Conservation (phyloP, 2,113 vertebrate genomes). For the Saguinus imperator region DNA sequence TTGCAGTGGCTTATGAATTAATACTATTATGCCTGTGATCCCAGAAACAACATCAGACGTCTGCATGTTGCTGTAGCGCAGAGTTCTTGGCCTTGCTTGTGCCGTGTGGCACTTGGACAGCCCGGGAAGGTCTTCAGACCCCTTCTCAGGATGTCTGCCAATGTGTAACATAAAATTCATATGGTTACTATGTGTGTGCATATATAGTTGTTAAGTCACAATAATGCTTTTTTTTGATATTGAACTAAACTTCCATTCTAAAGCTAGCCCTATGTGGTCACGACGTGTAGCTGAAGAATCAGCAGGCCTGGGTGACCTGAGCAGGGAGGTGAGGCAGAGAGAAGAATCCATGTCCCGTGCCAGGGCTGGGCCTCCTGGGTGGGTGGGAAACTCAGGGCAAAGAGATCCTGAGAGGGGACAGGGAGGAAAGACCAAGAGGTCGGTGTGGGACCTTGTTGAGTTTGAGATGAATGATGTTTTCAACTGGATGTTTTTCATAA, state of each 20-base stretch:
- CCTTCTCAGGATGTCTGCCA: neutral
- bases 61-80: fast-evolving
- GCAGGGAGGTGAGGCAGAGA: neutral
- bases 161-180: neutral
- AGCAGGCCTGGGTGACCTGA: neutral
- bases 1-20: neutral
- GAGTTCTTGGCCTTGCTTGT: neutral
- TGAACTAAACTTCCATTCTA: neutral
- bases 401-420: neutral
- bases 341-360: no score
- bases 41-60: neutral
- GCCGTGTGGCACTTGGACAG: neutral
- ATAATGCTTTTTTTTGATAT: neutral
- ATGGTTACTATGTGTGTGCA: neutral
- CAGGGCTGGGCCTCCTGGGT: neutral
- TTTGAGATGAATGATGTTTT: neutral
- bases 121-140: neutral
- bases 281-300: neutral
- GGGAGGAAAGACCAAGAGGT: no score
- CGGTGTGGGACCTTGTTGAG: fast-evolving
- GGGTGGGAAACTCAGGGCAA: neutral
- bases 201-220: neutral
- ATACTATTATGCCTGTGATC: neutral
- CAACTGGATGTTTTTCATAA: neutral
- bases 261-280: neutral